Evolutionary conservation across 2,113 vertebrate genomes (phyloP), one percentile per base, ranked within the genome.

Genomic region (Scalopus aquaticus): DNA sequence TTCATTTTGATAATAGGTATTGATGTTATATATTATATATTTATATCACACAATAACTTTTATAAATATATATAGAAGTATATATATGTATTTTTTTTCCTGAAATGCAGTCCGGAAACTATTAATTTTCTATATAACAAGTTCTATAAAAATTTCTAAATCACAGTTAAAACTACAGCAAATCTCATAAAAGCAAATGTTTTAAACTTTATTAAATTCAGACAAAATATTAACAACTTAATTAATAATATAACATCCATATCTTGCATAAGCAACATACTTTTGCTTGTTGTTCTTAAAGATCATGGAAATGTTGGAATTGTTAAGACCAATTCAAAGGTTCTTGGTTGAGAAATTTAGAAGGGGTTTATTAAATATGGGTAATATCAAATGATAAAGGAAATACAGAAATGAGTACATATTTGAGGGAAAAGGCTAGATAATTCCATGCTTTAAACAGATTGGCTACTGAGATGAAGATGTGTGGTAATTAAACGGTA

Each of bases 131-230:
- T 54, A 19, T 19, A 54, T 17, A 4, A 37, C 35, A 35, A 19
- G n/a, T 35, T 69, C 37, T 22, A 54, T 69, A 69, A 69, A 69
- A 12, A 13, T 19, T n/a, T 67, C 32, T 67, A 37, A 65, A 88
- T 51, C 58, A 80, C 10, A 70, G 6, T 93, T 79, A 94, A 93
- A 12, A 49, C 78, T 78, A 86, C 3, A 73, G 24, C 6, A 91
- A 74, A 62, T 24, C 8, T 80, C 46, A 81, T 58, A 76, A 82
- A 90, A 46, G 72, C 37, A 80, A 30, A 65, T 81, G 51, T 44
- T 88, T 74, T 51, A 49, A 35, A 39, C 89, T 90, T 78, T 74
- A 95, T 83, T 73, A 85, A 83, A 87, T 74, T 74, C 37, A 67
- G 28, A 93, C 39, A 69, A 91, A 91, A 86, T 67, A 60, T 73